A percentile compares a stretch with the other conserved stretches of the same genome.
Evolutionary conservation across 2,113 vertebrate species (phyloP).

Genomic region (Pelodiscus sinensis): DNA sequence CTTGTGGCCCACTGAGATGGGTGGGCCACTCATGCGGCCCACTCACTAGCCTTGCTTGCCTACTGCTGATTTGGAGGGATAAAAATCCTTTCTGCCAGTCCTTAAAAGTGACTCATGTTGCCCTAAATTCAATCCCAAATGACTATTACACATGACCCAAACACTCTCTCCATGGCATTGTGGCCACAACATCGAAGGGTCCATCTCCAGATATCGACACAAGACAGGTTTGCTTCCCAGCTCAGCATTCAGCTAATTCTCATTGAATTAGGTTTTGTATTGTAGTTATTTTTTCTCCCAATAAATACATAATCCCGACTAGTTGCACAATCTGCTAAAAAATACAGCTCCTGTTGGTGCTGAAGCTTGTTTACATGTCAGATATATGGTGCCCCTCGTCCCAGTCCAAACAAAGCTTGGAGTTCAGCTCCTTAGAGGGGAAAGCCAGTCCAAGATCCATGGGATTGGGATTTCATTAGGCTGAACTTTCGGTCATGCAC

Average conservation of each 20-base stretch:
- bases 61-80: neutral
- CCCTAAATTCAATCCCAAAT: neutral
- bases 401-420: neutral
- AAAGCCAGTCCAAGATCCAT: neutral
- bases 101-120: neutral
- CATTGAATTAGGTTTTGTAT: neutral
- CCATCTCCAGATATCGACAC: neutral
- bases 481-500: neutral
- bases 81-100: neutral
- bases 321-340: constrained; percentile 18
- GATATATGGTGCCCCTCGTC: neutral
- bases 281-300: constrained; percentile 4
- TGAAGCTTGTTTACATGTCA: neutral
- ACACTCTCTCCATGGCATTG: neutral
- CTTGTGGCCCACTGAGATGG: no score
- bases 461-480: no score
- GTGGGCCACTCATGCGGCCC: no score
- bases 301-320: neutral
- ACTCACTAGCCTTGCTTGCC: no score
- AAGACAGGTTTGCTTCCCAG: neutral
- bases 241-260: neutral
- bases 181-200: neutral
- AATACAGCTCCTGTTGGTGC: neutral
- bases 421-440: neutral
- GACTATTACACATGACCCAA: neutral